Percentiles rank a stretch among this genome's conserved stretches.
phyloP scores from a whole-genome alignment of 1,140 invertebrate genomes.

The Zaprionus taronus region DNA sequence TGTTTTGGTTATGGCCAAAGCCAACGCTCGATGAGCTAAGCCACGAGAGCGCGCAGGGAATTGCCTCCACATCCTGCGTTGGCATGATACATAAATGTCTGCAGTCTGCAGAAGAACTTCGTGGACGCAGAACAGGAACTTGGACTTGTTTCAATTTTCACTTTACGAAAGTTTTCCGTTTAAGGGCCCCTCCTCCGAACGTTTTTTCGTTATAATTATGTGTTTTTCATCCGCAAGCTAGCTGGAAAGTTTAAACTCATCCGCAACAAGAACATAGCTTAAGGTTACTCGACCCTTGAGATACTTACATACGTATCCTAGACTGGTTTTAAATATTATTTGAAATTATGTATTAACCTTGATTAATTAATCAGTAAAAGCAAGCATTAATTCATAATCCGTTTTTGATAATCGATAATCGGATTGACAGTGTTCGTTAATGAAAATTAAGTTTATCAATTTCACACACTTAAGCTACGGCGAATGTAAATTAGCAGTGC shows the following conservation, averaged over 20 bases:
- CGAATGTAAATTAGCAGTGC: too few relatives aligned
- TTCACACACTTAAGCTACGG: too few relatives aligned
- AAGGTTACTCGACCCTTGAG: too few relatives aligned
- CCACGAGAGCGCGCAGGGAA: constrained; percentile 56
- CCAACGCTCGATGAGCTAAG: constrained; percentile 40
- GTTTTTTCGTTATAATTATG: background rate
- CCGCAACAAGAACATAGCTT: too few relatives aligned
- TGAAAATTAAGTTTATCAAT: too few relatives aligned
- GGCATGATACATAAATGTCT: constrained; percentile 50
- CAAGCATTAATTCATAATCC: too few relatives aligned
- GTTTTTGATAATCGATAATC: too few relatives aligned
- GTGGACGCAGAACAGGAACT: background rate
- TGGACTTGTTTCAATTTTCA: constrained; percentile 3
- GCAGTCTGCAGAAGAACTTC: constrained; percentile 12
- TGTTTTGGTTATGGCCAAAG: constrained; percentile 72
- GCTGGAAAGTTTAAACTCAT: background rate
- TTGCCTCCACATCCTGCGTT: constrained; percentile 30
- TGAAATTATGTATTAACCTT: too few relatives aligned
- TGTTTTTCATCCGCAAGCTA: background rate
- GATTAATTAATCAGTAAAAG: too few relatives aligned
- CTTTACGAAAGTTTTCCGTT: background rate
- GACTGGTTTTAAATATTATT: too few relatives aligned
- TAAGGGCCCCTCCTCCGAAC: background rate
- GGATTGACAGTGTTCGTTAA: too few relatives aligned
- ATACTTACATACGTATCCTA: too few relatives aligned